Evolutionary conservation across 2,113 vertebrate genomes (phyloP).

Genomic region (Mormyrus iriodes): DNA sequence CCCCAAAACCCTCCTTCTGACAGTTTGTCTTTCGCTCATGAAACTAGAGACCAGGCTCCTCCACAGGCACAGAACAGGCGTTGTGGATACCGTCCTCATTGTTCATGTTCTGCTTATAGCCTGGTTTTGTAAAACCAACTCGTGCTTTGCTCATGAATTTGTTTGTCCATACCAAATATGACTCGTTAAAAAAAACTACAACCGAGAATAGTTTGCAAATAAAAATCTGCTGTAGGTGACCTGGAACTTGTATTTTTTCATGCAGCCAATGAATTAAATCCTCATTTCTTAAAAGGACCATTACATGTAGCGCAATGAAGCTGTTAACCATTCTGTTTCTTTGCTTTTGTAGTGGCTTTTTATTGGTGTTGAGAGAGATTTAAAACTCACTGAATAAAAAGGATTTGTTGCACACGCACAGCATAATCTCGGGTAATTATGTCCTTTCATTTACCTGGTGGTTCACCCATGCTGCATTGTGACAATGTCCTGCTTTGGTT

Average conservation of each 20-base stretch:
- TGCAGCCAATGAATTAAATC: background rate
- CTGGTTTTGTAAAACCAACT: background rate
- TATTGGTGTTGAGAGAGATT: background rate
- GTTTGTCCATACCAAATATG: background rate
- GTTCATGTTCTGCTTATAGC: background rate
- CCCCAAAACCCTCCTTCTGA: background rate
- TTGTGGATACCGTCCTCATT: background rate
- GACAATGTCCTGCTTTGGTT: background rate
- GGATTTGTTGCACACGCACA: background rate
- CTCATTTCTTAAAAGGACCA: background rate
- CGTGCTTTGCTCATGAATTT: background rate
- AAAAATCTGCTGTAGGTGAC: background rate
- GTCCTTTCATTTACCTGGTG: background rate
- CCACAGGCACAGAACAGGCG: background rate
- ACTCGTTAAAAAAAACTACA: background rate
- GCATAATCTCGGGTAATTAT: background rate
- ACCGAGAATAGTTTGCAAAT: background rate
- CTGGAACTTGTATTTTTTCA: background rate
- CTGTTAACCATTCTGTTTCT: background rate
- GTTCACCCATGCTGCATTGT: background rate
- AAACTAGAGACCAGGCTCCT: background rate
- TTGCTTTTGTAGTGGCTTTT: constrained; percentile 6
- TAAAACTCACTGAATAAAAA: background rate
- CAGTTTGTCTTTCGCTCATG: background rate
- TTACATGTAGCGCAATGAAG: background rate